These are phyloP conservation scores for Heliothis virescens DNA, from an alignment of 1,140 invertebrate genomes.

Conservation along the genomic window DNA sequence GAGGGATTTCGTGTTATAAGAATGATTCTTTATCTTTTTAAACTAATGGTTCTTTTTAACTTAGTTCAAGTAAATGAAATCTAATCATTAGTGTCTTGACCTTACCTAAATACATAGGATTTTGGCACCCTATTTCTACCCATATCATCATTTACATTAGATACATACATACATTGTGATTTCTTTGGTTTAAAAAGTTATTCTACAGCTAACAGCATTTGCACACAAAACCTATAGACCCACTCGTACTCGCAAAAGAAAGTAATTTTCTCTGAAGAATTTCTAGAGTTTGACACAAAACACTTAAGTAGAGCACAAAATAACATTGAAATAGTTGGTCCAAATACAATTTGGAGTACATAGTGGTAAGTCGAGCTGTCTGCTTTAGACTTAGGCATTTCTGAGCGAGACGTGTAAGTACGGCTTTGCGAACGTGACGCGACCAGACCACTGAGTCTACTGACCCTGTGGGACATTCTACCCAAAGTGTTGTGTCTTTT, in stretches of 20 bases:
- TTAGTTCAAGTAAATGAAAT: no score
- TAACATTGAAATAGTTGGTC: not conserved
- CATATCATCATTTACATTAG: no score
- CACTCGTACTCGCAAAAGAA: no score
- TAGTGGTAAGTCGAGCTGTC: conserved; percentile 11
- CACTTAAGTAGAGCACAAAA: not conserved
- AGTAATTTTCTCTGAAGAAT: no score
- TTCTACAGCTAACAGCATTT: no score
- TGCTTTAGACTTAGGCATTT: conserved; percentile 7
- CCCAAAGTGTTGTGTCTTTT: not conserved
- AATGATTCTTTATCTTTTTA: not conserved
- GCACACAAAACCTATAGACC: no score
- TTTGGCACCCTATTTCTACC: no score
- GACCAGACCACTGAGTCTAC: not conserved
- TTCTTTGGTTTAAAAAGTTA: no score
- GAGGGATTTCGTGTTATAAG: not conserved
- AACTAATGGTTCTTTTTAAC: no score
- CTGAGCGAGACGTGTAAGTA: conserved; percentile 14
- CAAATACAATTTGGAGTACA: not conserved
- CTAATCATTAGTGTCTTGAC: no score
- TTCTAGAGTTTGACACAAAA: not conserved
- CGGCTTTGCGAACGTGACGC: not conserved
- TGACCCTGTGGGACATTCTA: not conserved
- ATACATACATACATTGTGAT: no score
- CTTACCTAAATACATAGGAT: no score